Percentiles rank a stretch among this genome's conserved stretches.
These are phyloP conservation scores for Ataeniobius toweri DNA, from an alignment of 2,797 vertebrate genomes.

Conservation along the genomic window DNA sequence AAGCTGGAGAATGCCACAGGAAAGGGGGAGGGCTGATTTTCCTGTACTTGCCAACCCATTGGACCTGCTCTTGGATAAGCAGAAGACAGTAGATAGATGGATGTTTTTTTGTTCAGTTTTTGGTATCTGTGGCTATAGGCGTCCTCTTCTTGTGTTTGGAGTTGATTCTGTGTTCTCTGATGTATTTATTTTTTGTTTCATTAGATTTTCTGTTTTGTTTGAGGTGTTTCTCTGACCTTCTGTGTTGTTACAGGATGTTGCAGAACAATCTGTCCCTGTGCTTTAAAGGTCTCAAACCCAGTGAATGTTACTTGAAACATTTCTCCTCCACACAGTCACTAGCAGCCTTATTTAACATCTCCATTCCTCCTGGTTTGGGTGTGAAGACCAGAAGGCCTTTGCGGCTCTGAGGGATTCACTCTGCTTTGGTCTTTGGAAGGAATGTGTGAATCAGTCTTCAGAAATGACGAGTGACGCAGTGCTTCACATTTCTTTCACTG, in stretches of 20 bases:
- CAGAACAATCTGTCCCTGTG: neutral
- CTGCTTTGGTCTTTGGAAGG: constrained; percentile 19
- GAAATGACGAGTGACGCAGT: constrained; percentile 16
- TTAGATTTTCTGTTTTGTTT: neutral
- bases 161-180: neutral
- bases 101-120: neutral
- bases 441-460: constrained; percentile 42
- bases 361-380: neutral
- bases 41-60: too few relatives aligned
- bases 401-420: constrained; percentile 2
- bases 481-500: neutral
- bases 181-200: neutral
- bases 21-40: too few relatives aligned
- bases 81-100: too few relatives aligned
- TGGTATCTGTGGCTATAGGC: neutral
- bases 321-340: neutral
- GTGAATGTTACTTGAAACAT: neutral
- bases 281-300: neutral
- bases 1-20: too few relatives aligned
- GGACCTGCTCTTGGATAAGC: too few relatives aligned
- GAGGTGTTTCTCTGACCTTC: neutral
- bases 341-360: neutral
- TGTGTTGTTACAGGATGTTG: neutral
- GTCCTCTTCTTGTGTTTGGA: neutral
- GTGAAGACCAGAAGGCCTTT: constrained; percentile 6